These are phyloP conservation scores for Oreocharis arfaki DNA, from an alignment of 2,113 vertebrate genomes.

Conservation along the genomic window DNA sequence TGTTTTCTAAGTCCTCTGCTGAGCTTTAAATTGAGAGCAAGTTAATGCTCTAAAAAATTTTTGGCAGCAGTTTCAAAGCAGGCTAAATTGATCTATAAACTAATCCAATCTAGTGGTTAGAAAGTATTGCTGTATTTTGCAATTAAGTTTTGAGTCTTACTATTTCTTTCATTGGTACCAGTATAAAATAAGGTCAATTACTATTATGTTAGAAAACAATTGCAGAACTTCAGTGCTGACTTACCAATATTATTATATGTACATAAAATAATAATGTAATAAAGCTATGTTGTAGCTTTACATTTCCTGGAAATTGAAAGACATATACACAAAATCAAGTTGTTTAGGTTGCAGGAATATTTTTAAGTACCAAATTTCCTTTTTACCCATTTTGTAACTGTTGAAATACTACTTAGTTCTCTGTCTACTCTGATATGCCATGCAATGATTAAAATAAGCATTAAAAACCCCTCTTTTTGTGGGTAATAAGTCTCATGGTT, in stretches of 20 bases:
- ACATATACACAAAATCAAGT: neutral
- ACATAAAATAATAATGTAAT: neutral
- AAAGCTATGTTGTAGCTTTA: neutral
- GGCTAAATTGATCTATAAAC: neutral
- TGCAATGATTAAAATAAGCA: neutral
- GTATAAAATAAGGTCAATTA: neutral
- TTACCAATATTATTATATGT: neutral
- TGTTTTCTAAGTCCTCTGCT: neutral
- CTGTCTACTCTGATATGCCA: neutral
- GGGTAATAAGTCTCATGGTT: neutral
- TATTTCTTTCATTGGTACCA: neutral
- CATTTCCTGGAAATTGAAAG: neutral
- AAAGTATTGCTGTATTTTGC: neutral
- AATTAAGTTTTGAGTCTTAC: neutral
- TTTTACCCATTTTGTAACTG: neutral
- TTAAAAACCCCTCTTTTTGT: neutral
- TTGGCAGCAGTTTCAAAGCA: neutral
- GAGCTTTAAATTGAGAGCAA: neutral
- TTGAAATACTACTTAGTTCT: neutral
- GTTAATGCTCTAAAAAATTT: neutral
- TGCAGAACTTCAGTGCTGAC: neutral
- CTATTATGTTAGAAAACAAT: neutral
- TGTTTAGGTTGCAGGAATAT: neutral
- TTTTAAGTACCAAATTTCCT: neutral
- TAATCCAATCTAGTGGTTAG: neutral